Evolutionary conservation across 2,113 vertebrate genomes (phyloP).

Genomic region (Aepyceros melampus): DNA sequence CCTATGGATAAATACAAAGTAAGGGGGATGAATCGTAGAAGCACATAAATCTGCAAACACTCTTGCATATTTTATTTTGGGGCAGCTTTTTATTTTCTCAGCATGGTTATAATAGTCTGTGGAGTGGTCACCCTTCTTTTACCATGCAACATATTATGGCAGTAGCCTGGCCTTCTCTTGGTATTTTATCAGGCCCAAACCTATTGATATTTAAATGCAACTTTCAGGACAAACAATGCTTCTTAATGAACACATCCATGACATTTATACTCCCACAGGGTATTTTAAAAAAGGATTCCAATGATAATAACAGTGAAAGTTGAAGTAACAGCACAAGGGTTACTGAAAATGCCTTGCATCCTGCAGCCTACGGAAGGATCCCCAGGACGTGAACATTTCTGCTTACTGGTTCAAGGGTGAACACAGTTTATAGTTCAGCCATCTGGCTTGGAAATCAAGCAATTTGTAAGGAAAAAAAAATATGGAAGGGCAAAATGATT

Average conservation of each 20-base stretch:
- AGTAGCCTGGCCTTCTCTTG: neutral
- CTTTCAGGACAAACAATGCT: constrained; percentile 2
- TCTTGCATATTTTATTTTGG: neutral
- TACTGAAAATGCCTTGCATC: neutral
- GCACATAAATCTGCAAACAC: neutral
- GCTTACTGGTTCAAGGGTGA: neutral
- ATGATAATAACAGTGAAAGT: neutral
- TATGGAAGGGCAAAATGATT: neutral
- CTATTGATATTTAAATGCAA: neutral
- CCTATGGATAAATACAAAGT: neutral
- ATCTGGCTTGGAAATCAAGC: neutral
- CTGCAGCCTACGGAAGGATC: neutral
- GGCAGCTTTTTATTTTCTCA: neutral
- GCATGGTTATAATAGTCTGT: too few species aligned
- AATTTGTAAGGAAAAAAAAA: neutral
- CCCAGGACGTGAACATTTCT: neutral
- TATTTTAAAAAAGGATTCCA: constrained; percentile 30
- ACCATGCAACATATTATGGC: accelerated
- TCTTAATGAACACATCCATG: neutral
- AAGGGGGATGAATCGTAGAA: neutral
- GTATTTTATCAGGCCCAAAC: neutral
- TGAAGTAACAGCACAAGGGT: neutral
- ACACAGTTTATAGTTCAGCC: neutral
- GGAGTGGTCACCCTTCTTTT: neutral
- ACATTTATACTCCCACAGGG: neutral